These are phyloP conservation scores for Phasianus colchicus DNA, from an alignment of 2,113 vertebrate genomes.

Conservation along the genomic window DNA sequence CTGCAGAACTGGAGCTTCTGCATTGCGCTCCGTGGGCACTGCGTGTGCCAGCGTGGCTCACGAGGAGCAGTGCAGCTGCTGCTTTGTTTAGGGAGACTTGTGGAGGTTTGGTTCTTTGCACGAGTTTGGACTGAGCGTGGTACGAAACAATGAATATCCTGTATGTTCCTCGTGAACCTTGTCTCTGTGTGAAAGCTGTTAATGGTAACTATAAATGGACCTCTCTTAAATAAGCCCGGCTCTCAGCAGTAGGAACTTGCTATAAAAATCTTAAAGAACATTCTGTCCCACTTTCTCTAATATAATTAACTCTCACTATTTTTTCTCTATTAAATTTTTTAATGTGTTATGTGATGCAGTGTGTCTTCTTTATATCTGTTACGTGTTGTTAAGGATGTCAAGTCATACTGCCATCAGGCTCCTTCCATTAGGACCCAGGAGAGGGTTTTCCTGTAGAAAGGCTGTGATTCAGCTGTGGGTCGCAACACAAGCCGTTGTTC, in stretches of 20 bases:
- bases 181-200: not conserved
- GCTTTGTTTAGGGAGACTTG: conserved; percentile 28
- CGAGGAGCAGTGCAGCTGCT: conserved; percentile 58
- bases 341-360: not conserved
- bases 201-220: conserved; percentile 47
- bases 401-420: not conserved
- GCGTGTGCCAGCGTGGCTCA: not conserved
- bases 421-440: not conserved
- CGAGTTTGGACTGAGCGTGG: conserved; percentile 32
- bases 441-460: not conserved
- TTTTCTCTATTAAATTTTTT: not conserved
- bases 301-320: not conserved
- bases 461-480: not conserved
- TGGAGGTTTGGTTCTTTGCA: conserved; percentile 63
- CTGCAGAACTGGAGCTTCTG: not conserved
- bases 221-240: conserved; percentile 19
- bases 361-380: not conserved
- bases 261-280: conserved; percentile 41
- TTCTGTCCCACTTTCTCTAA: conserved; percentile 40
- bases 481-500: not conserved
- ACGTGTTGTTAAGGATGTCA: not conserved
- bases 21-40: not conserved
- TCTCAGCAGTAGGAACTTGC: not conserved
- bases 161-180: conserved; percentile 46
- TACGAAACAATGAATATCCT: conserved; percentile 53